Evolutionary conservation across 2,797 vertebrate genomes (phyloP).

Genomic region (Catharus ustulatus): DNA sequence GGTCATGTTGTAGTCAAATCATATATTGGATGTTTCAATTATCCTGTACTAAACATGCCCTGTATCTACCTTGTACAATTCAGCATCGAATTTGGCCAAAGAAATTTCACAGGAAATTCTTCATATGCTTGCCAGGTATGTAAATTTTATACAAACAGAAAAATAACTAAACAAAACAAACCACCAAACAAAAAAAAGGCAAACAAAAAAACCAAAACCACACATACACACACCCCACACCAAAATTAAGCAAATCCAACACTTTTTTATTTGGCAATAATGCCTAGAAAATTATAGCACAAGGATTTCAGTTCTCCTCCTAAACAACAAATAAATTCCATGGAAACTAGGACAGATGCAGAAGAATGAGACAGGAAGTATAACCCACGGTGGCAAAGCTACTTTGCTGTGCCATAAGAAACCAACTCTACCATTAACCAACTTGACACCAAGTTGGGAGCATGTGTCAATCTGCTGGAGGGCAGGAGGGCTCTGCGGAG

Average conservation of each 20-base stretch:
- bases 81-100: not conserved
- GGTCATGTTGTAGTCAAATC: not conserved
- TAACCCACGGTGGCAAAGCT: not conserved
- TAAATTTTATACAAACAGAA: not conserved
- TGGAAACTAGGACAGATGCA: not conserved
- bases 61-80: not conserved
- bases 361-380: not conserved
- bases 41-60: not conserved
- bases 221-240: accelerated
- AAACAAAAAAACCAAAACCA: no score
- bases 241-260: not conserved
- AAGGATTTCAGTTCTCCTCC: not conserved
- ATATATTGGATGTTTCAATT: not conserved
- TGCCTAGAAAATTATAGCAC: not conserved
- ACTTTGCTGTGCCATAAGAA: not conserved
- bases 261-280: not conserved
- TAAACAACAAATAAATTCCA: not conserved
- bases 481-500: not conserved
- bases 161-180: not conserved
- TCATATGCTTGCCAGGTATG: not conserved
- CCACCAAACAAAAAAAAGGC: not conserved
- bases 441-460: not conserved
- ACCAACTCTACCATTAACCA: not conserved
- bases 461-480: accelerated
- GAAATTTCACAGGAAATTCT: not conserved